Evolutionary conservation across 2,888 invertebrate species (phyloP).

Genomic region (Oxycera nigricornis): DNA sequence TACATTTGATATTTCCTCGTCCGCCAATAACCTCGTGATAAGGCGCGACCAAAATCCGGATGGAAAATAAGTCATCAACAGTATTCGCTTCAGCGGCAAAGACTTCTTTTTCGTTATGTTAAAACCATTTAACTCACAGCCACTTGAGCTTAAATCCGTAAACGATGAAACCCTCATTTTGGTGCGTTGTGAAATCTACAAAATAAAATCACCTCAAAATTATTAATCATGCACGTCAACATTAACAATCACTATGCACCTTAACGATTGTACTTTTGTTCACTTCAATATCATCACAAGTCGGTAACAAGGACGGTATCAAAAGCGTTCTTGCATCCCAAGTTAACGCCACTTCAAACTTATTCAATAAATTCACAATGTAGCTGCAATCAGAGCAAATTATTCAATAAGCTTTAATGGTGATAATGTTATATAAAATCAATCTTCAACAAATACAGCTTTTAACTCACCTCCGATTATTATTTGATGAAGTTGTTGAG

Average conservation of each 20-base stretch:
- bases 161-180: slow-evolving; percentile 30
- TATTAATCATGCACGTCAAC: not conserved
- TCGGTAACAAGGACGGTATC: slow-evolving; percentile 91
- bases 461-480: slow-evolving; percentile 62
- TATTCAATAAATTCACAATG: slow-evolving; percentile 89
- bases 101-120: slow-evolving; percentile 64
- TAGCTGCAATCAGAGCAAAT: slow-evolving; percentile 67
- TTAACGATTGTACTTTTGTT: slow-evolving; percentile 58
- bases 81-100: slow-evolving; percentile 68
- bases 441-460: not conserved
- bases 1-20: slow-evolving; percentile 81
- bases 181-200: slow-evolving; percentile 56
- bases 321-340: slow-evolving; percentile 92
- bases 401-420: too few relatives aligned
- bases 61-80: slow-evolving; percentile 96
- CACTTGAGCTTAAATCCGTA: not conserved
- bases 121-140: not conserved
- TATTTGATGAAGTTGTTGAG: slow-evolving; percentile 76
- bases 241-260: slow-evolving; percentile 47
- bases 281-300: slow-evolving; percentile 68
- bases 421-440: too few relatives aligned
- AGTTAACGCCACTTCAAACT: slow-evolving; percentile 96
- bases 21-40: slow-evolving; percentile 89
- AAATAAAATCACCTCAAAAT: slow-evolving; percentile 2
- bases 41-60: slow-evolving; percentile 98